Percentiles rank a stretch among this genome's conserved stretches.
Evolutionary conservation across 2,888 invertebrate species (phyloP).

Genomic region (Hyposoter dolosus): DNA sequence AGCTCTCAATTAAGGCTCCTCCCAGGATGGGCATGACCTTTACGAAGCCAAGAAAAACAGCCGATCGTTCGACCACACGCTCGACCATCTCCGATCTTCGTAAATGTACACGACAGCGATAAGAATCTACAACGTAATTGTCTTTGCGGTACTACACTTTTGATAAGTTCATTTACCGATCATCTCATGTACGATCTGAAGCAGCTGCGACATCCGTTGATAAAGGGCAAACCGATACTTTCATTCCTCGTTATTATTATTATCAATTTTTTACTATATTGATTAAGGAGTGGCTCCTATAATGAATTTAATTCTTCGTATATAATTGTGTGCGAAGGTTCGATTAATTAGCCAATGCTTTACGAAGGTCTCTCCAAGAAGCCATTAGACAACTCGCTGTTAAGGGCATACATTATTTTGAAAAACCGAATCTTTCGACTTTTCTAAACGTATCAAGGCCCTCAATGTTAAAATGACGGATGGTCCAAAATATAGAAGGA

Average conservation of each 20-base stretch:
- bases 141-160: not conserved
- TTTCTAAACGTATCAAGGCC: too few relatives aligned
- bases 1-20: constrained; percentile 77
- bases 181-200: not conserved
- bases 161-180: not conserved
- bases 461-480: constrained; percentile 49
- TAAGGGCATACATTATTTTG: too few relatives aligned
- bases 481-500: constrained; percentile 48
- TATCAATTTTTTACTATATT: not conserved
- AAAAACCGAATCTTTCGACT: too few relatives aligned
- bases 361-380: too few relatives aligned
- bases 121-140: not conserved
- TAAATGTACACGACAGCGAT: constrained; percentile 3
- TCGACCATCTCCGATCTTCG: constrained; percentile 39
- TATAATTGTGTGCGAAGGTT: not conserved
- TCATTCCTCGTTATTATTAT: not conserved
- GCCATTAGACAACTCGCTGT: too few relatives aligned
- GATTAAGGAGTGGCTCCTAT: not conserved
- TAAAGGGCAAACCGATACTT: not conserved
- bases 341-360: too few relatives aligned
- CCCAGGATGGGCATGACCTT: constrained; percentile 14
- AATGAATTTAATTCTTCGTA: not conserved
- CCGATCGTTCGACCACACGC: constrained; percentile 57
- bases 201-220: not conserved
- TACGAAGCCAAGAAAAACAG: constrained; percentile 11